phyloP scores from a whole-genome alignment of 2,797 vertebrate genomes.

The Sarcoramphus papa region DNA sequence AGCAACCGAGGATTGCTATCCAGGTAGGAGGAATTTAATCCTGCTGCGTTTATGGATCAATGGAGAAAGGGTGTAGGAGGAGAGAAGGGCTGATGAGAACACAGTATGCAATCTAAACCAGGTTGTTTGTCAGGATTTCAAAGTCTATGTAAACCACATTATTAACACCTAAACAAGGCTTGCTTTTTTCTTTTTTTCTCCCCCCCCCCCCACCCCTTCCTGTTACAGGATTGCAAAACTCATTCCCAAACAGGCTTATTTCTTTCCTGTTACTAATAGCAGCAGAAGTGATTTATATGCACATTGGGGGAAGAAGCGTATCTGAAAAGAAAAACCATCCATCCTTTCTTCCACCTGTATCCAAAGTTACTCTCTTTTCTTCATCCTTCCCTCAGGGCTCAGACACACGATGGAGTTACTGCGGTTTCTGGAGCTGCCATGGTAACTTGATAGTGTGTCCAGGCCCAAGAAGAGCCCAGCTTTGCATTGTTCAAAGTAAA shows the following conservation, averaged over 20 bases:
- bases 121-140: not conserved
- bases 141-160: not conserved
- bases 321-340: not conserved
- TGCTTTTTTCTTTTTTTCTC: not conserved
- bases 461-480: not conserved
- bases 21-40: not conserved
- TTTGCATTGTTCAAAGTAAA: not conserved
- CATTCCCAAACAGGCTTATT: conserved; percentile 12
- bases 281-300: conserved; percentile 23
- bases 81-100: not conserved
- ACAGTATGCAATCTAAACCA: not conserved
- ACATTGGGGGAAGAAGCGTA: not conserved
- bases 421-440: not conserved
- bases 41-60: not conserved
- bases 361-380: not conserved
- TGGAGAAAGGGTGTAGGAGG: not conserved
- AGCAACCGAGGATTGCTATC: not conserved
- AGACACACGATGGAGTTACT: not conserved
- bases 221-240: conserved; percentile 21
- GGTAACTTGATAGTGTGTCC: not conserved
- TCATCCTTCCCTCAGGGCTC: not conserved
- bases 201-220: not conserved
- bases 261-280: conserved; percentile 29
- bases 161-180: conserved; percentile 4
- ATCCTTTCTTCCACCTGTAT: not conserved